Conservation (phyloP, 2,113 vertebrate species). For the Nesoenas mayeri region DNA sequence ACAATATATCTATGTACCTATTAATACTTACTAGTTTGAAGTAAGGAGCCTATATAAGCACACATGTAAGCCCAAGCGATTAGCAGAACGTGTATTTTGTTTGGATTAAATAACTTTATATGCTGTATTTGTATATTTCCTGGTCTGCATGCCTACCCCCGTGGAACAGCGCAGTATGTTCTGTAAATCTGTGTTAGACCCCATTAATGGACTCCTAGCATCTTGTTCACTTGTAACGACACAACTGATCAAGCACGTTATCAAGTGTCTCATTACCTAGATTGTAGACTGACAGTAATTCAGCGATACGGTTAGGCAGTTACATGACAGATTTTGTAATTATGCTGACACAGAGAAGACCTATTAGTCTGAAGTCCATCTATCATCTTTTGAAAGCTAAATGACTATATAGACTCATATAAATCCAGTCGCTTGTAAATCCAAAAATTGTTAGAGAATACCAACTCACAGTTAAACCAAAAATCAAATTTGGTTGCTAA, state of each 20-base stretch:
- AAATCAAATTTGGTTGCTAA: background rate
- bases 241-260: background rate
- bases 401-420: background rate
- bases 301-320: background rate
- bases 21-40: background rate
- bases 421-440: constrained; percentile 3
- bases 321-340: constrained; percentile 12
- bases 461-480: background rate
- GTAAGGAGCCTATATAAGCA: background rate
- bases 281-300: background rate
- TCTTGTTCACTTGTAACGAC: background rate
- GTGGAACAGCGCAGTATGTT: background rate
- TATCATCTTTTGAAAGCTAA: background rate
- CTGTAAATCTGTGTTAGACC: background rate
- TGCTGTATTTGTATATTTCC: background rate
- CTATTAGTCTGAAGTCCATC: background rate
- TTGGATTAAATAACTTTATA: background rate
- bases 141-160: background rate
- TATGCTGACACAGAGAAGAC: background rate
- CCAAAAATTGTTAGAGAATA: background rate
- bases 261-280: background rate
- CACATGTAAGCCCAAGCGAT: background rate
- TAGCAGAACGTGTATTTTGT: background rate
- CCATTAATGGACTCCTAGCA: background rate
- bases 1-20: background rate